Percentiles rank a stretch among this genome's conserved stretches.
Conservation (phyloP, 2,888 invertebrate genomes). For the Arctia plantaginis region DNA sequence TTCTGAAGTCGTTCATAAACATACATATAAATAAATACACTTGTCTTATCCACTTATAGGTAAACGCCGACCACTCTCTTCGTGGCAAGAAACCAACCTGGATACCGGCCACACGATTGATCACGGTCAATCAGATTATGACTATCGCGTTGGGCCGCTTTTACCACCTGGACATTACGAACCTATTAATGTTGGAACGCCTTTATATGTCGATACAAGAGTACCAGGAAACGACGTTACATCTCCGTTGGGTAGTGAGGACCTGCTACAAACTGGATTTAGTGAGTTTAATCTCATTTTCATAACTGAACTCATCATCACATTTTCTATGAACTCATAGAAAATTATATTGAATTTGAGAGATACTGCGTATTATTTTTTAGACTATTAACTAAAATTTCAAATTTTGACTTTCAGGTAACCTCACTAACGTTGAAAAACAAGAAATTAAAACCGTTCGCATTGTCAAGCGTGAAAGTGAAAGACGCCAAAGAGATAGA, state of each 20-base stretch:
- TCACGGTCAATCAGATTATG: constrained; percentile 86
- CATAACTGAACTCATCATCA: neutral
- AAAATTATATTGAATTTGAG: too few relatives aligned
- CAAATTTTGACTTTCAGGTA: constrained; percentile 73
- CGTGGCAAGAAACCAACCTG: constrained; percentile 96
- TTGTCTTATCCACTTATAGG: constrained; percentile 45
- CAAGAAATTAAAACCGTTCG: constrained; percentile 97
- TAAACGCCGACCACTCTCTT: constrained; percentile 87
- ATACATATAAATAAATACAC: neutral
- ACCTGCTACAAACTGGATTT: constrained; percentile 74
- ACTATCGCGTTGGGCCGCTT: constrained; percentile 64
- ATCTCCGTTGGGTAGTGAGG: constrained; percentile 79
- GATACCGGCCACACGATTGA: constrained; percentile 93
- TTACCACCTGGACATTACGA: constrained; percentile 73
- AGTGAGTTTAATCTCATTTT: constrained; percentile 59
- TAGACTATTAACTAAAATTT: neutral
- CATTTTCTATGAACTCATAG: too few relatives aligned
- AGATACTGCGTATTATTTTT: neutral
- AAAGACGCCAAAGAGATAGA: constrained; percentile 93
- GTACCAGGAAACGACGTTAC: constrained; percentile 67
- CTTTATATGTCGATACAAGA: constrained; percentile 91
- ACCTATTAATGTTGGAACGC: constrained; percentile 78
- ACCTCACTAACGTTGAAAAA: constrained; percentile 91
- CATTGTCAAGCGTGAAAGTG: constrained; percentile 96
- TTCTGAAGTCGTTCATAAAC: neutral